Evolutionary conservation across 2,888 invertebrate species (phyloP), one percentile per base, ranked within the genome.

Genomic region (Meloe dianella): DNA sequence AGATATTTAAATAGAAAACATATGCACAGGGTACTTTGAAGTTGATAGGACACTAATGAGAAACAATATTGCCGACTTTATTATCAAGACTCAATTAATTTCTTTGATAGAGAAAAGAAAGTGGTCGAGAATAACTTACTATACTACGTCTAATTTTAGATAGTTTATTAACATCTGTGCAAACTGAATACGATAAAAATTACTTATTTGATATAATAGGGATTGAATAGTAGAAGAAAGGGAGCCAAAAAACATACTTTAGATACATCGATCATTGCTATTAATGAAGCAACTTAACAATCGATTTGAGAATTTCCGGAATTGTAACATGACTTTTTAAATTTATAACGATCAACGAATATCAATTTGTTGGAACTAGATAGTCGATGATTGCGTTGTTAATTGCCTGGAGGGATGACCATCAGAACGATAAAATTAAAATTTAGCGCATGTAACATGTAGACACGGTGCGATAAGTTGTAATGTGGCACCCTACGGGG

Each of bases 11-110:
- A 54, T 7, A 51, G 22, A 12, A 14, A 54, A n/a, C 54, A 54
- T 54, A 54, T 54, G 54, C 27, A 54, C 54, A 27, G 47, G 41
- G 24, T 66, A 74, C 74, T 76, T 74, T 75, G 74, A 73, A 70
- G 74, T 74, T 74, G 80, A 81, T 81, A 54, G 27, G 14, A 74
- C 78, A 74, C 79, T 81, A 81, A 81, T 81, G 80, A 81, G 79
- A 76, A 73, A 63, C 67, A 78, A 80, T 81, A 79, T 74, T 74
- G 63, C 75, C 70, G 71, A 70, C 71, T 71, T n/a, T 76, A 77
- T 80, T 80, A 80, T 80, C 80, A 75, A 14, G 71, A 72, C 74
- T 78, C 78, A 81, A 81, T 81, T 80, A 81, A 80, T 78, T 77
- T 74, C 70, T 66, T 66, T 73, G 80, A 80, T 80, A 80, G 75